Evolutionary conservation across 1,140 invertebrate species (phyloP).

Genomic region (Spodoptera litura): DNA sequence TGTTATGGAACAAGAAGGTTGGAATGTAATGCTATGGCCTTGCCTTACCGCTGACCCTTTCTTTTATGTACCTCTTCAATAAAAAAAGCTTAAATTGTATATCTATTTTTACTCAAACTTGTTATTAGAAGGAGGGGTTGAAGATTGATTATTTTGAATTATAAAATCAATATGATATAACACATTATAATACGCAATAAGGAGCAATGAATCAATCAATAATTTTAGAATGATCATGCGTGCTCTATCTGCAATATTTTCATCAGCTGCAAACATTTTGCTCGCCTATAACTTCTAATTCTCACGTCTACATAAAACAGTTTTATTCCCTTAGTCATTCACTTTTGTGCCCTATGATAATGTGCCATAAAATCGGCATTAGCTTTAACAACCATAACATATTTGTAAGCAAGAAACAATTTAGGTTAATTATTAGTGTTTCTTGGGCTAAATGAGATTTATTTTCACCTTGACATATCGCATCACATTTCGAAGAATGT

Average conservation of each 20-base stretch:
- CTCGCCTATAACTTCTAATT: background rate
- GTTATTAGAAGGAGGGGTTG: too few relatives aligned
- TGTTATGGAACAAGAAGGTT: background rate
- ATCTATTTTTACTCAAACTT: too few relatives aligned
- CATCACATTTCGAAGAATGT: constrained; percentile 11
- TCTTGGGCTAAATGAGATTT: constrained; percentile 1
- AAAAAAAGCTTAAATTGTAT: too few relatives aligned
- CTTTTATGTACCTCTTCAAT: too few relatives aligned
- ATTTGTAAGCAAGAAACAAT: constrained; percentile 35
- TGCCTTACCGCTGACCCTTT: too few relatives aligned
- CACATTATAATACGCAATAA: too few relatives aligned
- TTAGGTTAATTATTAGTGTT: constrained; percentile 26
- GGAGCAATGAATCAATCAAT: too few relatives aligned
- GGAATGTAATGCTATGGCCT: too few relatives aligned
- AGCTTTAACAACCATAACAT: constrained; percentile 23
- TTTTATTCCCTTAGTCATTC: background rate
- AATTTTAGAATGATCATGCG: too few relatives aligned
- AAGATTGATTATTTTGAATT: too few relatives aligned
- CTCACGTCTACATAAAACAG: constrained; percentile 10
- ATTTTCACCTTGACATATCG: background rate
- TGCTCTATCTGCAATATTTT: background rate
- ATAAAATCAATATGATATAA: too few relatives aligned
- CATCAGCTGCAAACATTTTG: background rate
- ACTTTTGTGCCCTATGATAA: constrained; percentile 22
- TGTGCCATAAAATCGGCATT: constrained; percentile 2